phyloP scores from a whole-genome alignment of 1,140 invertebrate genomes.

The Drosophila sturtevanti region DNA sequence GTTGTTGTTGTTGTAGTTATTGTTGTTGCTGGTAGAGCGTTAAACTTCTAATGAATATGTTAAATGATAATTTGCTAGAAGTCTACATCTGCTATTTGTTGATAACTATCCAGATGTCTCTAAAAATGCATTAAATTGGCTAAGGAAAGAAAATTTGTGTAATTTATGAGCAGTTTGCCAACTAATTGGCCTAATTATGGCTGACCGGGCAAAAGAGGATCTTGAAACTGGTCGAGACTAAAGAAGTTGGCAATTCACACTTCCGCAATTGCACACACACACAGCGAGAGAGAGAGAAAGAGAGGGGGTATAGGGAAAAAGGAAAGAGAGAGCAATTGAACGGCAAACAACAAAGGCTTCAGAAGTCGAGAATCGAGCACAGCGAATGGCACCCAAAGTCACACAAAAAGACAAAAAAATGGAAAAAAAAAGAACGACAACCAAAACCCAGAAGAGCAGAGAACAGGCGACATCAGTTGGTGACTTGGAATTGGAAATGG shows the following conservation, averaged over 20 bases:
- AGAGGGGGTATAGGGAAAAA: not conserved
- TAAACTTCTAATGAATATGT: conserved; percentile 66
- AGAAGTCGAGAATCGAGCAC: conserved; percentile 54
- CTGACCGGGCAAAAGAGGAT: conserved; percentile 32
- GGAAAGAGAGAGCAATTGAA: conserved; percentile 6
- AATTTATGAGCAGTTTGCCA: conserved; percentile 73
- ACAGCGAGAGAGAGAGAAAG: not conserved
- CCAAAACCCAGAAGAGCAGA: conserved; percentile 4
- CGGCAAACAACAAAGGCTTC: conserved; percentile 73
- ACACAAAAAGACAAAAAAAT: conserved; percentile 2
- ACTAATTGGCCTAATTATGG: conserved; percentile 77
- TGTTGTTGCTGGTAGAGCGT: conserved; percentile 10
- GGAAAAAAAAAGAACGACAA: conserved; percentile 11
- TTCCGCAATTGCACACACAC: conserved; percentile 64
- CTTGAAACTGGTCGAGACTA: conserved; percentile 26
- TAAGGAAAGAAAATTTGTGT: conserved; percentile 49
- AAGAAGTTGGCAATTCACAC: conserved; percentile 63
- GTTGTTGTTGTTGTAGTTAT: not conserved
- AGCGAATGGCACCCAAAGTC: conserved; percentile 61
- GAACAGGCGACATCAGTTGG: conserved; percentile 29
- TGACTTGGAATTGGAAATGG: conserved; percentile 17
- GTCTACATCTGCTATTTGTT: conserved; percentile 12
- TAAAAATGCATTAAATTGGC: conserved; percentile 40
- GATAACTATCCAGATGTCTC: not conserved
- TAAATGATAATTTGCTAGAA: conserved; percentile 38